These are phyloP conservation scores for Caiman crocodilus DNA, from an alignment of 2,797 vertebrate species.

Conservation along the genomic window DNA sequence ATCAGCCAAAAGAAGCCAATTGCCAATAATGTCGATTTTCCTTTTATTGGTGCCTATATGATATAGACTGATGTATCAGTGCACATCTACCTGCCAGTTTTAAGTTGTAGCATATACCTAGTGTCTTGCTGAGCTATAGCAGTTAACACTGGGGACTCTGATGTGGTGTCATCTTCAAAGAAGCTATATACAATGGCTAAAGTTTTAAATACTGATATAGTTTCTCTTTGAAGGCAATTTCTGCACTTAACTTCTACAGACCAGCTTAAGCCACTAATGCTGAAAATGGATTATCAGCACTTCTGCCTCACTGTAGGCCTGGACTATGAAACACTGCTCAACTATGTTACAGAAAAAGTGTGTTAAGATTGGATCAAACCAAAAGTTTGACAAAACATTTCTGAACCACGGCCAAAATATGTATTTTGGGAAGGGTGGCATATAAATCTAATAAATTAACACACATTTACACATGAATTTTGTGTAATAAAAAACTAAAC, in stretches of 20 bases:
- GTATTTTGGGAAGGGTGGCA: not conserved
- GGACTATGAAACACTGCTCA: not conserved
- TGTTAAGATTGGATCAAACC: not conserved
- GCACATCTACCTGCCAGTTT: too few species aligned
- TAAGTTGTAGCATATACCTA: not conserved
- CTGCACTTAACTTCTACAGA: not conserved
- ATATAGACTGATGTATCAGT: too few species aligned
- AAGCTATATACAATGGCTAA: not conserved
- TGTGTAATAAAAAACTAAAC: too few species aligned
- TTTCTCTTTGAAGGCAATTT: not conserved
- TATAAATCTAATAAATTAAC: too few species aligned
- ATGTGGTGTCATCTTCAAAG: not conserved
- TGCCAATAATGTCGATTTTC: too few species aligned
- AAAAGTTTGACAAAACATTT: not conserved
- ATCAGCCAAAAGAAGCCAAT: too few species aligned
- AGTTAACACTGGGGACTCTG: not conserved
- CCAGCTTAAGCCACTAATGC: not conserved
- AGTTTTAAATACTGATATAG: too few species aligned
- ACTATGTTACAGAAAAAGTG: not conserved
- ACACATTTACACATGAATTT: too few species aligned
- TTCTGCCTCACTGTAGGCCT: not conserved
- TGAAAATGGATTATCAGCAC: not conserved
- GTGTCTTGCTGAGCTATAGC: not conserved
- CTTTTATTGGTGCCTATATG: too few species aligned
- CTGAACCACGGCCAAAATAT: not conserved